Evolutionary conservation across 2,113 vertebrate genomes (phyloP), one percentile per base, ranked within the genome.

Genomic region (Puma concolor): DNA sequence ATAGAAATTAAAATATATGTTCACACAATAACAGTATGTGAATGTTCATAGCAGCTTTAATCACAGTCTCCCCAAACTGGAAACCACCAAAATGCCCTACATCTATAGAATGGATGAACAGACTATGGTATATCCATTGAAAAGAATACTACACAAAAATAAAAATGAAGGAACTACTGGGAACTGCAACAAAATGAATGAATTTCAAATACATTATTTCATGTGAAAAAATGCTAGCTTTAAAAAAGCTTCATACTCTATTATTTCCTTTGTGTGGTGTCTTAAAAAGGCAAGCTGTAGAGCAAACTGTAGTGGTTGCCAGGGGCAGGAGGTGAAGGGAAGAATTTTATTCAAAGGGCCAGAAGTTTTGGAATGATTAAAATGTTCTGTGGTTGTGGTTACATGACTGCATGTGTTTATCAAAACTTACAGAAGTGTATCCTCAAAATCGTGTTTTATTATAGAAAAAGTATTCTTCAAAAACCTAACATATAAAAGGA

Each of bases 391-490:
- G 12, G 57, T 77, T 83, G 11, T 71, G 9, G 36, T 79, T 54
- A 72, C 27, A 71, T 92, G 44, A 92, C 8, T 82, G 2, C 71
- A 63, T 91, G 19, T 64, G 7, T 88, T 92, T 74, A 52, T 88
- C 54, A 88, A 71, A 74, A 81, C 36, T 85, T 85, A 52, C 15
- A 87, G 48, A 74, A 92, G n/a, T 44, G 1, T 23, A 88, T 16
- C 48, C 23, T 72, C 21, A 92, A 60, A 82, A 41, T 60, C 5
- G 5, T 50, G n/a, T 69, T 97, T 91, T 94, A 96, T 60, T 91
- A 67, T 92, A 79, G 63, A 48, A 64, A 94, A 92, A 25, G 17
- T 77, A 82, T 87, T 83, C 17, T 21, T 64, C n/a, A 79, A 44
- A 96, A 94, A 41, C 2, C 4, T 88, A 36, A 74, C 83, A 76